These are phyloP conservation scores for Copidosoma floridanum DNA, from an alignment of 1,140 invertebrate genomes.

Conservation along the genomic window DNA sequence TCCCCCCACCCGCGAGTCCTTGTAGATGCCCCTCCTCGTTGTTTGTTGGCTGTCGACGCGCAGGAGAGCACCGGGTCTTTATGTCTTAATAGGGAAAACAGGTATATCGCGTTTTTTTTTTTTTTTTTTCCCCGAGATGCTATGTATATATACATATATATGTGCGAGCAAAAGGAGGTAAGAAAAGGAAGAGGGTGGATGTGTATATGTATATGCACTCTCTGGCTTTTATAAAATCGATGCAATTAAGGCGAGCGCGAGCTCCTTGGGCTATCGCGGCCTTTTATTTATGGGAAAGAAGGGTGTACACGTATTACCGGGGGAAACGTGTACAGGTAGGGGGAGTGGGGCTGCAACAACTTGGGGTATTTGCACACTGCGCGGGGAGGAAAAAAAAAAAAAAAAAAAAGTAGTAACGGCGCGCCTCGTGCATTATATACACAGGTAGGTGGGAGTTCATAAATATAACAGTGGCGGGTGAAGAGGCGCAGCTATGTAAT, in stretches of 20 bases:
- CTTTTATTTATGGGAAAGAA: constrained; percentile 24
- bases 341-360: constrained; percentile 3
- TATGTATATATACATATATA: not conserved
- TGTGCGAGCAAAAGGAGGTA: too few species aligned
- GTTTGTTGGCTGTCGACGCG: too few species aligned
- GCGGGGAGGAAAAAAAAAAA: too few species aligned
- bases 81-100: constrained; percentile 26
- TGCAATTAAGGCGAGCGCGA: constrained; percentile 19
- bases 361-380: not conserved
- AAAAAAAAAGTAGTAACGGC: constrained; percentile 12
- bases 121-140: not conserved
- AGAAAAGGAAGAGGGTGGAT: too few species aligned
- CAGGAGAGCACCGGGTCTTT: constrained; percentile 4
- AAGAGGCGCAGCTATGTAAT: too few species aligned
- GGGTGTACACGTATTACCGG: too few species aligned
- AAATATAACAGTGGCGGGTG: too few species aligned
- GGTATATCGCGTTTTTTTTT: not conserved
- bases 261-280: not conserved
- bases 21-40: not conserved
- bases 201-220: not conserved
- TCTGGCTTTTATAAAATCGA: constrained; percentile 22
- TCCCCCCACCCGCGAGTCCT: not conserved
- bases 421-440: too few species aligned
- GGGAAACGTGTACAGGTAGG: not conserved
- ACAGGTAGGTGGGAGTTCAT: too few species aligned